phyloP scores from a whole-genome alignment of 2,888 invertebrate genomes.

The Drosophila yooni region DNA sequence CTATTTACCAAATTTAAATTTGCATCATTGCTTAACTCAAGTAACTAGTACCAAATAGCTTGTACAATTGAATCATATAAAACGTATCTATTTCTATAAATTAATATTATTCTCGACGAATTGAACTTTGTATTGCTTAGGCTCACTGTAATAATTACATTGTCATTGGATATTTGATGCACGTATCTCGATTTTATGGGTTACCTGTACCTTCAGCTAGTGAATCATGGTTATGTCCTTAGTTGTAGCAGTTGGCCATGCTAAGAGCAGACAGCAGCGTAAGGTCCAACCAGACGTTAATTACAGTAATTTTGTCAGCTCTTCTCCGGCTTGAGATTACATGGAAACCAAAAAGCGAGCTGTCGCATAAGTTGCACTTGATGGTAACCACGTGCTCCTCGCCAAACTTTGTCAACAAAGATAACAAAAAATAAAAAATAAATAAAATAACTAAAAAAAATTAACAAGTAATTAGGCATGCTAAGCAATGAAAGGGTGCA shows the following conservation, averaged over 20 bases:
- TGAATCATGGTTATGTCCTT: constrained; percentile 47
- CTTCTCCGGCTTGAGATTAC: constrained; percentile 9
- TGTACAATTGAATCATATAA: neutral
- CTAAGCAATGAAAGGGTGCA: too few relatives aligned
- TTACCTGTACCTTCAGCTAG: constrained; percentile 5
- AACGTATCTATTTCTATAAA: neutral
- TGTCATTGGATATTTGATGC: constrained; percentile 4
- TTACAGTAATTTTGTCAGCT: constrained; percentile 58
- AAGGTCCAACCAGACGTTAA: constrained; percentile 44
- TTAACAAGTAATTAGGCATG: constrained; percentile 14
- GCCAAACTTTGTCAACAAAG: constrained; percentile 67
- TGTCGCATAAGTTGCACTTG: constrained; percentile 43
- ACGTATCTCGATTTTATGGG: neutral
- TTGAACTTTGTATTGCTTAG: neutral
- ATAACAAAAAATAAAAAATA: constrained; percentile 10
- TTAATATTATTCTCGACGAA: neutral
- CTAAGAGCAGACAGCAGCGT: constrained; percentile 21
- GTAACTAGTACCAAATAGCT: too few relatives aligned
- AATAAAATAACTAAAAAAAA: constrained; percentile 24
- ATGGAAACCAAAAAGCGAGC: constrained; percentile 10
- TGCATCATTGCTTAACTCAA: too few relatives aligned
- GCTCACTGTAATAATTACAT: constrained; percentile 17
- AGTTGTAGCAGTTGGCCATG: constrained; percentile 26
- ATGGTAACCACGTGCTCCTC: constrained; percentile 54
- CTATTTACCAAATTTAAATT: neutral